Evolutionary conservation across 1,140 invertebrate species (phyloP).

Genomic region (Callitettix versicolor): DNA sequence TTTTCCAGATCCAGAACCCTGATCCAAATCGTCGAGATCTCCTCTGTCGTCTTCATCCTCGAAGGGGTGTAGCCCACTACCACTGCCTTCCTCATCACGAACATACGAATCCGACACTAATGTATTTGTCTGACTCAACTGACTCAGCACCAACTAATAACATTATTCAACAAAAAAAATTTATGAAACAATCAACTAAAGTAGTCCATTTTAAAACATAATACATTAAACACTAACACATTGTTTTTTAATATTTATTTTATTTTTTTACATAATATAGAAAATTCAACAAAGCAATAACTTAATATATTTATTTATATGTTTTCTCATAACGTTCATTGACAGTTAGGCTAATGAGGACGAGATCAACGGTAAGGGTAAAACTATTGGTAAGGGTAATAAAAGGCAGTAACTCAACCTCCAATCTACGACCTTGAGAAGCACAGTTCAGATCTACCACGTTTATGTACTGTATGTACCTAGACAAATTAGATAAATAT

Average conservation of each 20-base stretch:
- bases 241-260: neutral
- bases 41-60: constrained; percentile 6
- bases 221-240: neutral
- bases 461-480: too few relatives aligned
- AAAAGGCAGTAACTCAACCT: too few relatives aligned
- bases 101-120: constrained; percentile 13
- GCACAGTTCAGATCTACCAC: too few relatives aligned
- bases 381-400: too few relatives aligned
- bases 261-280: neutral
- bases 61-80: constrained; percentile 10
- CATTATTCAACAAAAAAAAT: neutral
- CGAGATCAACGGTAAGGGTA: too few relatives aligned
- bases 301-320: neutral
- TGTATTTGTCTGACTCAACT: constrained; percentile 12
- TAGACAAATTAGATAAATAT: too few relatives aligned
- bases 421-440: too few relatives aligned
- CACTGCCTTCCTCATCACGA: constrained; percentile 12
- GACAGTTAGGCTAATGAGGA: too few relatives aligned
- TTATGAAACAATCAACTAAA: neutral
- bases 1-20: constrained; percentile 12
- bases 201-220: neutral
- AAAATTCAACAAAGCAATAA: neutral
- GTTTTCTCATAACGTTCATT: too few relatives aligned
- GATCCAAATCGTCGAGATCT: neutral
- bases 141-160: constrained; percentile 12